Evolutionary conservation across 64 coral and sea anemone genomes (phyloP).

Genomic region (Actinia equina): DNA sequence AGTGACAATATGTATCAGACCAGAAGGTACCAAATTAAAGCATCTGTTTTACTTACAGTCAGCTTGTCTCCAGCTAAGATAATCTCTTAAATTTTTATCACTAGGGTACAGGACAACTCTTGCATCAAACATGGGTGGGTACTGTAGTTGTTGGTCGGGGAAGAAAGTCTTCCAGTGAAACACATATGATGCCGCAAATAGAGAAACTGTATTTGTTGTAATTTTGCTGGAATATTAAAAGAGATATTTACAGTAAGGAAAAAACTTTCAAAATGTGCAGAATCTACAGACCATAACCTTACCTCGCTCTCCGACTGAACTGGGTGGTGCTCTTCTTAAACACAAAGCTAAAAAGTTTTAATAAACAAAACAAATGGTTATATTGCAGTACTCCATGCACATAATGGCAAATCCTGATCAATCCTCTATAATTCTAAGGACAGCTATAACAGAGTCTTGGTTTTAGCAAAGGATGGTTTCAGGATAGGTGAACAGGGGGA

Average conservation of each 20-base stretch:
- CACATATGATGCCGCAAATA: constrained; percentile 92
- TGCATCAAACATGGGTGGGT: constrained; percentile 99
- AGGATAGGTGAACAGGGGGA: too few relatives aligned
- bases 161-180: constrained; percentile 90
- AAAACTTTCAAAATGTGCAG: background rate
- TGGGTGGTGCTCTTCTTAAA: constrained; percentile 91
- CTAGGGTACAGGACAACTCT: constrained; percentile 89
- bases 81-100: constrained; percentile 90
- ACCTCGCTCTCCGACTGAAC: constrained; percentile 95
- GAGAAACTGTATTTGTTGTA: constrained; percentile 82
- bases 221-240: constrained; percentile 57
- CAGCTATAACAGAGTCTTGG: too few relatives aligned
- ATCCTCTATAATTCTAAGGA: too few relatives aligned
- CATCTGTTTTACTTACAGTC: constrained; percentile 63
- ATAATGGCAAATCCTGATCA: too few relatives aligned
- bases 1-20: background rate
- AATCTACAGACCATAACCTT: background rate
- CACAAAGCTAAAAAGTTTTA: constrained; percentile 63
- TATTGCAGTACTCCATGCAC: too few relatives aligned
- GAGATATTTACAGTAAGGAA: background rate
- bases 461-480: too few relatives aligned
- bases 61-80: constrained; percentile 96
- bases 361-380: background rate
- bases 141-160: constrained; percentile 58
- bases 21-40: background rate